Conservation (phyloP, 2,113 vertebrate species). For the Heliornis fulica region DNA sequence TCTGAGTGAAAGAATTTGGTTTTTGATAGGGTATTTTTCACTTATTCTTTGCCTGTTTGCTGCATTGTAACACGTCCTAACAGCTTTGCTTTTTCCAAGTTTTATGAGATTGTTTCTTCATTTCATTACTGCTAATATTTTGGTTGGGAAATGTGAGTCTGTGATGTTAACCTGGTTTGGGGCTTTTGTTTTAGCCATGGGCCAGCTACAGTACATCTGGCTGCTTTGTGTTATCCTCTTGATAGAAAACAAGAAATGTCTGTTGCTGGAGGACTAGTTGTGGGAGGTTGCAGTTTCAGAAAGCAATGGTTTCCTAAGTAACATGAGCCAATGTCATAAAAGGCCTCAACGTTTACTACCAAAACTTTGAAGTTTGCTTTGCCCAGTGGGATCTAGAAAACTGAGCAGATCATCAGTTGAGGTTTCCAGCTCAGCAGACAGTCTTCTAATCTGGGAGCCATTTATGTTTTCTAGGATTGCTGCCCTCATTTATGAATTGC, state of each 20-base stretch:
- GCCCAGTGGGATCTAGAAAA: background rate
- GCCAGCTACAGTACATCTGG: background rate
- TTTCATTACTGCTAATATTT: background rate
- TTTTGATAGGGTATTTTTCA: background rate
- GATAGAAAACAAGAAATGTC: background rate
- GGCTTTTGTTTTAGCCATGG: background rate
- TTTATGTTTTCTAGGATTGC: background rate
- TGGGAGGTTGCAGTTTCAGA: background rate
- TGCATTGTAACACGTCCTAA: background rate
- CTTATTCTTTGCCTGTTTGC: background rate
- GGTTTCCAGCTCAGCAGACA: background rate
- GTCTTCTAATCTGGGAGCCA: background rate
- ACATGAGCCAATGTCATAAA: background rate
- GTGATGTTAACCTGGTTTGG: background rate
- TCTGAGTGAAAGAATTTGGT: background rate
- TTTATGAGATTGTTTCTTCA: background rate
- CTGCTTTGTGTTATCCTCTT: background rate
- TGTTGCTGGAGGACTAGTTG: background rate
- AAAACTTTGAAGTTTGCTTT: slow-evolving; percentile 4
- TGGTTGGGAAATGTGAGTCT: background rate
- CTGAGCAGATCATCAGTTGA: background rate
- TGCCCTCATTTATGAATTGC: background rate
- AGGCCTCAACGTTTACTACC: background rate
- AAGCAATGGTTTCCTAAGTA: background rate
- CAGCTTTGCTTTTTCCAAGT: background rate